Evolutionary conservation across 92 coral and sea anemone genomes (phyloP), one percentile per base, ranked within the genome.

Genomic region (Porites divaricata): DNA sequence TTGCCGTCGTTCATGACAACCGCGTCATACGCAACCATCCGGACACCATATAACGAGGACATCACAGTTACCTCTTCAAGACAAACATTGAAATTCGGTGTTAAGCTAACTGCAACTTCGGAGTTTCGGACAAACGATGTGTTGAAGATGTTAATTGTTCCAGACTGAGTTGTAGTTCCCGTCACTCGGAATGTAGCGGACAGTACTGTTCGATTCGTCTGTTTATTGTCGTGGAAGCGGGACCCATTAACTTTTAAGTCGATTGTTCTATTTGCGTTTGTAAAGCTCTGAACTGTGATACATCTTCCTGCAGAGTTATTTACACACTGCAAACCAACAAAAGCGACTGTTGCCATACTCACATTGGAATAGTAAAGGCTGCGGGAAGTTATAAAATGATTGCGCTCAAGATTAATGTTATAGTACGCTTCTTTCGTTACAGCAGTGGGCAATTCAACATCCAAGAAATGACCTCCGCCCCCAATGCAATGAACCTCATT

Each of bases 391-490:
- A 0, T 4, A 23, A 59, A 76, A 48, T 19, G 68, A 63, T 76
- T 76, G 45, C 81, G 16, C 26, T 76, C 70, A 1, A 76, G 59
- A 45, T 1, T 15, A 21, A 76, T 51, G 35, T 20, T 48, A 12
- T 26, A 8, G 81, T 76, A 76, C 15, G 26, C 63, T 35, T 76
- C 81, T n/a, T 0, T 28, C 6, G 81, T 61, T 19, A 59, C 69
- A 62, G 81, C 81, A 61, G 81, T 62, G 70, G 81, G 81, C 54
- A 76, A 63, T 12, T 61, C 56, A 52, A 10, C 41, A 41, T 11
- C 15, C 16, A 76, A 56, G 19, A 76, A 76, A 62, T 76, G 70
- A 20, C 81, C 81, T 1, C 13, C 28, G 15, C 66, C 48, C 13
- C 24, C 81, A 17, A 51, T 1, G 58, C 56, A 59, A 54, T 10